phyloP scores from a whole-genome alignment of 2,113 vertebrate species.

The Saiga tatarica region DNA sequence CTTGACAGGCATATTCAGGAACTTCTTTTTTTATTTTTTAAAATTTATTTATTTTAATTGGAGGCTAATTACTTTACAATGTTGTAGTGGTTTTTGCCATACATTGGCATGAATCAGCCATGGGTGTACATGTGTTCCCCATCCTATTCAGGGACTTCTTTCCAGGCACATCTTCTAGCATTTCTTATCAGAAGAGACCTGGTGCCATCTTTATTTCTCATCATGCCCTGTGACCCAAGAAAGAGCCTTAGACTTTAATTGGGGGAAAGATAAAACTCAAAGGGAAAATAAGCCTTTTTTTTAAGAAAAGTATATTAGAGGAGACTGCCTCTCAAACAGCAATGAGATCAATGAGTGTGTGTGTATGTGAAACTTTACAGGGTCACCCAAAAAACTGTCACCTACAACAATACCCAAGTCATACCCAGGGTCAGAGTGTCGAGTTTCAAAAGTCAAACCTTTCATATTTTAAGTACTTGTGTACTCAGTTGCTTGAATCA shows the following conservation, averaged over 20 bases:
- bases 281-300: neutral
- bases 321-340: neutral
- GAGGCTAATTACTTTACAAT: neutral
- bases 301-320: neutral
- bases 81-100: neutral
- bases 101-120: neutral
- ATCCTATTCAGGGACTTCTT: neutral
- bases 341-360: rapidly evolving
- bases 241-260: neutral
- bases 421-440: too few relatives aligned
- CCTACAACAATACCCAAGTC: rapidly evolving
- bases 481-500: neutral
- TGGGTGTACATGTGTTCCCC: neutral
- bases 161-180: neutral
- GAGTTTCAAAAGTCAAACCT: neutral
- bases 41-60: neutral
- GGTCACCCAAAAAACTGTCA: rapidly evolving
- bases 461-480: neutral
- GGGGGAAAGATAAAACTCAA: neutral
- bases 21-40: neutral
- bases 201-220: neutral
- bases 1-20: neutral
- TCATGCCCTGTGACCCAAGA: neutral
- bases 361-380: rapidly evolving
- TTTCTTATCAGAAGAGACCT: neutral